Evolutionary conservation across 2,888 invertebrate species (phyloP).

Genomic region (Clusia tigrina): DNA sequence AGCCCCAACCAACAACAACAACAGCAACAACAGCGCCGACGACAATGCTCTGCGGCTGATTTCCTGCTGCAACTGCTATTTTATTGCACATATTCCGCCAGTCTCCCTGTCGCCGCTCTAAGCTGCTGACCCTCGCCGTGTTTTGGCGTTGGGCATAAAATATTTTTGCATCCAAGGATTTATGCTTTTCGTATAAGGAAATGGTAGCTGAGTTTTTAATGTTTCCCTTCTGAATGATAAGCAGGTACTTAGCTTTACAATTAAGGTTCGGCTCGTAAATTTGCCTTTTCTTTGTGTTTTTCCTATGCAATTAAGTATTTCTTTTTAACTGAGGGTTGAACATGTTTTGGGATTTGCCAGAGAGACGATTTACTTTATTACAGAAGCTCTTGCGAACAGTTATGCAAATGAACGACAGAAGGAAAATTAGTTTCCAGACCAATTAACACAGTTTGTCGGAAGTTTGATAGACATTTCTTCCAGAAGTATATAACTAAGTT

Average conservation of each 20-base stretch:
- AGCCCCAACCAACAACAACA: neutral
- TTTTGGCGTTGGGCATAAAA: neutral
- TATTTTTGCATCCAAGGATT: conserved; percentile 11
- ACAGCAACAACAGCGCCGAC: neutral
- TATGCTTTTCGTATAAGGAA: conserved; percentile 15
- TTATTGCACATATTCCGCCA: conserved; percentile 21
- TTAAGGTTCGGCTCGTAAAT: conserved; percentile 28
- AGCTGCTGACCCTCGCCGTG: neutral
- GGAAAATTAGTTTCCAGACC: too few species aligned
- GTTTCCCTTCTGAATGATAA: conserved; percentile 6
- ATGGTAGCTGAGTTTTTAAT: conserved; percentile 18
- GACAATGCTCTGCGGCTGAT: conserved; percentile 8
- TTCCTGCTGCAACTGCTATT: conserved; percentile 27
- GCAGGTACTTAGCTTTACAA: conserved; percentile 30
- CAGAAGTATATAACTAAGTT: too few species aligned
- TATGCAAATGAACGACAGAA: too few species aligned
- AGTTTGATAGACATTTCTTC: too few species aligned
- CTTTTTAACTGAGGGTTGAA: neutral
- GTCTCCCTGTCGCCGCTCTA: neutral
- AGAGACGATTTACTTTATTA: too few species aligned
- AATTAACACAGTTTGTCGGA: too few species aligned
- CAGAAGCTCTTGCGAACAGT: too few species aligned
- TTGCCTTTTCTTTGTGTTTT: neutral
- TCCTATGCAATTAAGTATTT: neutral
- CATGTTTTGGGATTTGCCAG: neutral